These are phyloP conservation scores for Tineola bisselliella DNA, from an alignment of 2,888 invertebrate genomes.

Conservation along the genomic window DNA sequence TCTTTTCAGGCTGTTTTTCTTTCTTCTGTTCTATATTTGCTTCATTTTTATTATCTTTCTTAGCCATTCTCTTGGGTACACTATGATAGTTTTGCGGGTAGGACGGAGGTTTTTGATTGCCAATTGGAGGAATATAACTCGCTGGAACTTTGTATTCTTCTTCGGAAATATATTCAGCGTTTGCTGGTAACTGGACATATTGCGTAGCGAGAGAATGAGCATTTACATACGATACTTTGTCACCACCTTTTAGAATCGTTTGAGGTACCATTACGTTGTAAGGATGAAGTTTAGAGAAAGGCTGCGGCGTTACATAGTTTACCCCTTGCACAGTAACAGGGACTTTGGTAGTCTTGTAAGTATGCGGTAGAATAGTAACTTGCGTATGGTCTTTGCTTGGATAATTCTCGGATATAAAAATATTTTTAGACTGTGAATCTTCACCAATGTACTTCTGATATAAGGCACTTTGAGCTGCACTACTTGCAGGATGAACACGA, in stretches of 20 bases:
- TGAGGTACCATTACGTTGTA: slow-evolving; percentile 58
- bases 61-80: slow-evolving; percentile 49
- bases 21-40: slow-evolving; percentile 15
- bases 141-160: slow-evolving; percentile 38
- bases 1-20: slow-evolving; percentile 17
- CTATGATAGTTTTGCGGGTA: slow-evolving; percentile 50
- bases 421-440: slow-evolving; percentile 29
- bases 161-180: slow-evolving; percentile 28
- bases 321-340: slow-evolving; percentile 40
- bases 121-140: slow-evolving; percentile 35
- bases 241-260: slow-evolving; percentile 41
- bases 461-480: slow-evolving; percentile 33
- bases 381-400: slow-evolving; percentile 67
- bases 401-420: slow-evolving; percentile 65
- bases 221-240: slow-evolving; percentile 52
- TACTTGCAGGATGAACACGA: slow-evolving; percentile 25
- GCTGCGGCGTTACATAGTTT: slow-evolving; percentile 55
- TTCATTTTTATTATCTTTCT: slow-evolving; percentile 23
- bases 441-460: slow-evolving; percentile 37
- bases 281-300: slow-evolving; percentile 45
- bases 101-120: slow-evolving; percentile 38
- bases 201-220: slow-evolving; percentile 42
- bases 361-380: slow-evolving; percentile 58
- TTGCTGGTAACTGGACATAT: slow-evolving; percentile 24
- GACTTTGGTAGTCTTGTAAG: slow-evolving; percentile 31